phyloP scores from a whole-genome alignment of 2,797 vertebrate genomes.

The Novumbra hubbsi region DNA sequence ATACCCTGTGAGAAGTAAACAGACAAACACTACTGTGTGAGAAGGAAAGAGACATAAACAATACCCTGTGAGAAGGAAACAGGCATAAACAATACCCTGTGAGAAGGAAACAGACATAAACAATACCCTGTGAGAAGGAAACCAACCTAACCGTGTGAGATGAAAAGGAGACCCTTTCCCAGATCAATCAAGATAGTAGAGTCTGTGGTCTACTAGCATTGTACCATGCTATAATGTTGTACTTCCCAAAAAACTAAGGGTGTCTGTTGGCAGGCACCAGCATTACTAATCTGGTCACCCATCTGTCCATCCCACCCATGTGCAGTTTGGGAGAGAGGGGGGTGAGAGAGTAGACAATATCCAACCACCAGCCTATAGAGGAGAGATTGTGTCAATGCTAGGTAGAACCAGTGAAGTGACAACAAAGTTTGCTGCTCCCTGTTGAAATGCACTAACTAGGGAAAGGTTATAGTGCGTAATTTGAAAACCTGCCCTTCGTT shows the following conservation, averaged over 20 bases:
- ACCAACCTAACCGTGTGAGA: too few species aligned
- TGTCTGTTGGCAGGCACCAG: background rate
- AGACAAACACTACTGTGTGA: background rate
- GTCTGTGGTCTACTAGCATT: constrained; percentile 29
- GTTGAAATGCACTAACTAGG: background rate
- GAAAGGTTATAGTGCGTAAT: background rate
- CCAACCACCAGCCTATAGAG: background rate
- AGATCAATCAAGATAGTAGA: constrained; percentile 35
- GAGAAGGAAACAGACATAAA: too few species aligned
- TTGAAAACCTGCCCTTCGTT: background rate
- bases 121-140: too few species aligned
- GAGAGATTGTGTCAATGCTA: background rate
- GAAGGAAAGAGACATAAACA: too few species aligned
- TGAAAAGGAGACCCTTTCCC: too few species aligned
- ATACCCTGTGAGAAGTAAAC: background rate
- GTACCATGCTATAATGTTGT: constrained; percentile 2
- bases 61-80: too few species aligned
- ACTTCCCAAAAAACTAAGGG: constrained; percentile 4
- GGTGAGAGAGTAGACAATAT: too few species aligned
- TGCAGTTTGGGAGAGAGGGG: too few species aligned
- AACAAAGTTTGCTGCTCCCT: background rate
- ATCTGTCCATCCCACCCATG: too few species aligned
- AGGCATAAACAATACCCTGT: too few species aligned
- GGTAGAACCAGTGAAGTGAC: background rate
- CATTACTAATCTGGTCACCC: background rate